These are phyloP conservation scores for Enteromius argenteus DNA, from an alignment of 2,797 vertebrate species.

Conservation along the genomic window DNA sequence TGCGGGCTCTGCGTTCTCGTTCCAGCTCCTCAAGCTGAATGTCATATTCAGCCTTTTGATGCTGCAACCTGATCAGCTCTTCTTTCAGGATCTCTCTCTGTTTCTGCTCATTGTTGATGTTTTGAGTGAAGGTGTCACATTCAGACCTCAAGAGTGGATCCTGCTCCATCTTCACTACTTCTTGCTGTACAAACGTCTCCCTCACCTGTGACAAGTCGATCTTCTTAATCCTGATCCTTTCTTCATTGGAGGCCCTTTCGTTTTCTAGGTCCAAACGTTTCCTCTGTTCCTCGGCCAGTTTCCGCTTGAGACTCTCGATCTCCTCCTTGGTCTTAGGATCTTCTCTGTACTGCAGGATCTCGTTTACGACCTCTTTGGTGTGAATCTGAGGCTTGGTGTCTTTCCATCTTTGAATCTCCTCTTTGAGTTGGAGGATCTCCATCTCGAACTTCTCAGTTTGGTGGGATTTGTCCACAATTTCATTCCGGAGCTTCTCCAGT, in stretches of 20 bases:
- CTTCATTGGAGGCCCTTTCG: slow-evolving; percentile 82
- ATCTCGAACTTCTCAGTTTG: slow-evolving; percentile 88
- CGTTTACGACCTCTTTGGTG: slow-evolving; percentile 93
- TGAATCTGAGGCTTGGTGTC: slow-evolving; percentile 93
- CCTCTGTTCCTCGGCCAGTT: slow-evolving; percentile 90
- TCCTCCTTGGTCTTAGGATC: slow-evolving; percentile 94
- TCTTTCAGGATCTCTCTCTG: slow-evolving; percentile 86
- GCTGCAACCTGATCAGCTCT: slow-evolving; percentile 86
- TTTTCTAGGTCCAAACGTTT: slow-evolving; percentile 90
- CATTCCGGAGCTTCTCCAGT: slow-evolving; percentile 90
- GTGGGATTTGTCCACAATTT: slow-evolving; percentile 92
- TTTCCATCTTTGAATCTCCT: slow-evolving; percentile 92
- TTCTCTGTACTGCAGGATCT: slow-evolving; percentile 92
- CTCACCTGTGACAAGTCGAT: slow-evolving; percentile 90
- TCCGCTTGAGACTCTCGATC: slow-evolving; percentile 85
- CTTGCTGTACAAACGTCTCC: slow-evolving; percentile 91
- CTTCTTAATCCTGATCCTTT: slow-evolving; percentile 87
- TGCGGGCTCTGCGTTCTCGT: slow-evolving; percentile 87
- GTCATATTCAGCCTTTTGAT: slow-evolving; percentile 87
- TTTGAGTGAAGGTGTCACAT: slow-evolving; percentile 82
- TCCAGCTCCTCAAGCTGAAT: slow-evolving; percentile 91
- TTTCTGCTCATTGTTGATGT: slow-evolving; percentile 87
- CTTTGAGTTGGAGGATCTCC: slow-evolving; percentile 91
- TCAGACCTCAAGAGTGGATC: slow-evolving; percentile 88
- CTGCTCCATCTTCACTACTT: slow-evolving; percentile 91